Percentiles rank a stretch among this genome's conserved stretches.
Conservation (phyloP, 2,113 vertebrate genomes). For the Mohoua ochrocephala region DNA sequence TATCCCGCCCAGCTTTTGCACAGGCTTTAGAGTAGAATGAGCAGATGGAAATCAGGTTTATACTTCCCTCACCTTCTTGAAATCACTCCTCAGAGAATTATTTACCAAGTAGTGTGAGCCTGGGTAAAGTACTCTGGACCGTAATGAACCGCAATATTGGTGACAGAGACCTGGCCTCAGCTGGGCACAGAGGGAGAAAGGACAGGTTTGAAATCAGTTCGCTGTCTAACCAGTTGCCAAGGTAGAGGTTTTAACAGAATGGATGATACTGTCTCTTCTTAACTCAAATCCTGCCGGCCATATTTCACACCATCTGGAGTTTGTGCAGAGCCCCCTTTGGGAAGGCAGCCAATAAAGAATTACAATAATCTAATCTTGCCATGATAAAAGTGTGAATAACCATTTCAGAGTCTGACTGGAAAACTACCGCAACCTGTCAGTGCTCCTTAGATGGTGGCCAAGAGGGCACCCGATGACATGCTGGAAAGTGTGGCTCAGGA, state of each 20-base stretch:
- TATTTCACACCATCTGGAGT: constrained; percentile 56
- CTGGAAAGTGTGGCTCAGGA: not conserved
- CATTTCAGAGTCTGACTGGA: constrained; percentile 33
- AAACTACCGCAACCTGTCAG: constrained; percentile 22
- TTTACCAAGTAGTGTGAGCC: not conserved
- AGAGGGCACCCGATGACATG: not conserved
- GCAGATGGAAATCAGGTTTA: not conserved
- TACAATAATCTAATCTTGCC: constrained; percentile 53
- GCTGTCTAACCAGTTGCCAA: constrained; percentile 19
- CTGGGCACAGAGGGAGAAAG: not conserved
- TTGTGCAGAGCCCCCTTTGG: constrained; percentile 26
- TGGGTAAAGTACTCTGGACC: not conserved
- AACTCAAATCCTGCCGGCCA: not conserved
- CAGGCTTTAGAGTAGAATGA: not conserved
- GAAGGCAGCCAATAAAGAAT: constrained; percentile 29
- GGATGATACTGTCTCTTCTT: constrained; percentile 18
- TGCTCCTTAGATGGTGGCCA: not conserved
- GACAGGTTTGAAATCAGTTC: not conserved
- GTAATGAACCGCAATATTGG: not conserved
- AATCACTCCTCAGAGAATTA: not conserved
- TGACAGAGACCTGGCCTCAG: not conserved
- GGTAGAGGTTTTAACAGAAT: constrained; percentile 10
- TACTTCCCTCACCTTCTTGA: not conserved
- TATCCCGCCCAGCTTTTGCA: not conserved
- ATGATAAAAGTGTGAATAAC: constrained; percentile 31